Evolutionary conservation across 2,797 vertebrate species (phyloP).

Genomic region (Eulemur coronatus): DNA sequence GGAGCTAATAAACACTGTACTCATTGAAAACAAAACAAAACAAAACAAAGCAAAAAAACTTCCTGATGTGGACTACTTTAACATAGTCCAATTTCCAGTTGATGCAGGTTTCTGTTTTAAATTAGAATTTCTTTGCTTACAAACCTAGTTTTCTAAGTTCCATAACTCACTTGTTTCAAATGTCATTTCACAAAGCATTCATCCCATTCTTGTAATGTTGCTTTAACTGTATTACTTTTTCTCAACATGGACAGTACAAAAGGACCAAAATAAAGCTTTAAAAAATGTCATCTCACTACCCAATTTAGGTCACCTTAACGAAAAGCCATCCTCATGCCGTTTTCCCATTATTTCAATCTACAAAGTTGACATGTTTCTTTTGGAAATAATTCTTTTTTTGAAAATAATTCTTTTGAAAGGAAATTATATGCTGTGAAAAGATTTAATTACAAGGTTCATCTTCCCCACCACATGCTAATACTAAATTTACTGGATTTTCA

Average conservation of each 20-base stretch:
- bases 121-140: slow-evolving; percentile 11
- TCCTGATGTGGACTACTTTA: not conserved
- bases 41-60: not conserved
- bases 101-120: not conserved
- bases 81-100: not conserved
- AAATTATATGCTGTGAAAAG: slow-evolving; percentile 33
- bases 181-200: not conserved
- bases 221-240: slow-evolving; percentile 2
- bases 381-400: not conserved
- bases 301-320: slow-evolving; percentile 2
- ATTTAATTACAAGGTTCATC: not conserved
- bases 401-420: not conserved
- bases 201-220: not conserved
- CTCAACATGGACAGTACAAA: not conserved
- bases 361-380: not conserved
- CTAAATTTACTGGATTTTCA: slow-evolving; percentile 15
- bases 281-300: not conserved
- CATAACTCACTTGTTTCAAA: not conserved
- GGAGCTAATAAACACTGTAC: not conserved
- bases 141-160: not conserved
- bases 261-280: slow-evolving; percentile 16
- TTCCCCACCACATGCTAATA: not conserved
- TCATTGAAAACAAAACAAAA: not conserved
- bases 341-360: slow-evolving; percentile 31
- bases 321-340: not conserved